Conservation (phyloP, 2,888 invertebrate species). For the Drymonia ruficornis region DNA sequence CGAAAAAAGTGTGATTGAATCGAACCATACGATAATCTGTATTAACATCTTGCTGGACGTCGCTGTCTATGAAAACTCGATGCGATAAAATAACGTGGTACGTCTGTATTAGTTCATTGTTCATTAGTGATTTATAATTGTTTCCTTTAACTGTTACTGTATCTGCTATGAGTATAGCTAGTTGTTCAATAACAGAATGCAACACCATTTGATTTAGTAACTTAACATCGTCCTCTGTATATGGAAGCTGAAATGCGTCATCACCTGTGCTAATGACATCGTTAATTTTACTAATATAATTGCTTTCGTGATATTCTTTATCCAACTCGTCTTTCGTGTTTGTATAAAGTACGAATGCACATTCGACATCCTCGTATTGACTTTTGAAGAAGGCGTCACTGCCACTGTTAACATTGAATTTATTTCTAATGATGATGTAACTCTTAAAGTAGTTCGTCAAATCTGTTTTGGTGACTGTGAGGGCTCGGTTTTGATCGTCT, state of each 20-base stretch:
- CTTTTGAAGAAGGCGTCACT: neutral
- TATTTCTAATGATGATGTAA: neutral
- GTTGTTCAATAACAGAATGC: neutral
- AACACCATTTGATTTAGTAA: neutral
- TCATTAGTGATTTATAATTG: neutral
- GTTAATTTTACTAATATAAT: neutral
- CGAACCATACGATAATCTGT: neutral
- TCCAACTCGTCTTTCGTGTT: neutral
- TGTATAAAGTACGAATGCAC: neutral
- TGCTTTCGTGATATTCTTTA: neutral
- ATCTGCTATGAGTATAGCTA: neutral
- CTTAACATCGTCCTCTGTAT: neutral
- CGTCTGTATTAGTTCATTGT: neutral
- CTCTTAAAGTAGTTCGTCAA: conserved; percentile 9
- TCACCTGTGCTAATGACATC: neutral
- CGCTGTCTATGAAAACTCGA: neutral
- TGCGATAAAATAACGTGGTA: neutral
- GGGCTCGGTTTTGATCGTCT: conserved; percentile 1
- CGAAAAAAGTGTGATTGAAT: neutral
- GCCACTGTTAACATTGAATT: neutral
- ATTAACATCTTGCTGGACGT: no score
- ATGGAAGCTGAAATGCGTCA: neutral
- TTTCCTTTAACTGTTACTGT: neutral
- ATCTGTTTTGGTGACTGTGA: conserved; percentile 2
- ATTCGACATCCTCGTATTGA: neutral